phyloP scores from a whole-genome alignment of 2,113 vertebrate species.

The Ranitomeya variabilis region DNA sequence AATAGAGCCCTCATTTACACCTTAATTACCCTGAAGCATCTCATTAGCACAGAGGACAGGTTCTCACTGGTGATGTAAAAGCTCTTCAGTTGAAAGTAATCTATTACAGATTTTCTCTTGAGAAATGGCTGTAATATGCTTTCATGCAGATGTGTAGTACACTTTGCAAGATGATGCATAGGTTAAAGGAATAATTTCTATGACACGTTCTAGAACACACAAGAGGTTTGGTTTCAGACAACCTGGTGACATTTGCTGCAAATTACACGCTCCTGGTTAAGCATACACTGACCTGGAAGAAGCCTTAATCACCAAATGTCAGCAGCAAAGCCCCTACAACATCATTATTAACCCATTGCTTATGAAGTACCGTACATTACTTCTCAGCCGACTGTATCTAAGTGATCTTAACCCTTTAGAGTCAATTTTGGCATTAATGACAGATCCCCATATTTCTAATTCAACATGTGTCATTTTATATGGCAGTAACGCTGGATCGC shows the following conservation, averaged over 20 bases:
- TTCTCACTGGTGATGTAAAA: slow-evolving; percentile 46
- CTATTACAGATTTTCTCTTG: slow-evolving; percentile 37
- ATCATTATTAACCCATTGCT: neutral
- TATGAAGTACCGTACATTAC: neutral
- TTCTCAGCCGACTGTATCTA: neutral
- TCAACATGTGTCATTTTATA: too few species aligned
- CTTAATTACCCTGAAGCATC: slow-evolving; percentile 53
- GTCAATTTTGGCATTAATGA: too few species aligned
- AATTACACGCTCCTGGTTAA: slow-evolving; percentile 8
- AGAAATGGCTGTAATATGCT: slow-evolving; percentile 46
- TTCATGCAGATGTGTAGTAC: slow-evolving; percentile 11
- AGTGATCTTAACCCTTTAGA: too few species aligned
- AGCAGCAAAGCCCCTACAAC: neutral
- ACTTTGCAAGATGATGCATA: neutral
- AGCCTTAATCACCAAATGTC: slow-evolving; percentile 33
- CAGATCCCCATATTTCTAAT: too few species aligned
- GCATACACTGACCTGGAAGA: slow-evolving; percentile 11
- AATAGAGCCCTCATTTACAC: slow-evolving; percentile 51
- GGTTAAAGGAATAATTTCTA: slow-evolving; percentile 2
- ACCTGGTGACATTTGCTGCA: neutral
- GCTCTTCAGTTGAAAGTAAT: slow-evolving; percentile 52
- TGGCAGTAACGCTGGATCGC: too few species aligned
- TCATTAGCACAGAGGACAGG: slow-evolving; percentile 47
- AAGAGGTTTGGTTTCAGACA: slow-evolving; percentile 2
- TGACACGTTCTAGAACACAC: slow-evolving; percentile 32